phyloP scores from a whole-genome alignment of 1,140 invertebrate genomes.

The Stegodyphus dumicola region DNA sequence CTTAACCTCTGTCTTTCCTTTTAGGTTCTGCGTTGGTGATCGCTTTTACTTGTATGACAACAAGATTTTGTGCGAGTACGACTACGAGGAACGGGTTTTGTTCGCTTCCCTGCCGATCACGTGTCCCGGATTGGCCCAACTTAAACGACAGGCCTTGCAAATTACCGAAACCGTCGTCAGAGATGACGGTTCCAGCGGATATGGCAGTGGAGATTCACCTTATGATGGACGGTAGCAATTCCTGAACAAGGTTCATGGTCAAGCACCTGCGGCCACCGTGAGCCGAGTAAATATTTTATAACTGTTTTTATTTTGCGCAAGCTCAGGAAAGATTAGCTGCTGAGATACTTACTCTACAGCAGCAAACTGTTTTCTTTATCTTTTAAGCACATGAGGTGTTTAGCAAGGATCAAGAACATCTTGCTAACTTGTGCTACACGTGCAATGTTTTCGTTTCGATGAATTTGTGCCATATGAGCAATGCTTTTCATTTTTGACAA shows the following conservation, averaged over 20 bases:
- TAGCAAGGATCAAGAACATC: too few relatives aligned
- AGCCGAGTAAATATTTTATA: constrained; percentile 12
- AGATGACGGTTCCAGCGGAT: constrained; percentile 64
- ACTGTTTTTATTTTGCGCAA: neutral
- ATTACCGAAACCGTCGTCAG: constrained; percentile 29
- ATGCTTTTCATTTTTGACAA: too few relatives aligned
- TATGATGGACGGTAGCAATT: constrained; percentile 63
- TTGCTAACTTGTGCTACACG: too few relatives aligned
- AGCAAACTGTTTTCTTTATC: too few relatives aligned
- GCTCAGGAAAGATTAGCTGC: too few relatives aligned
- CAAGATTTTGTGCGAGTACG: constrained; percentile 93
- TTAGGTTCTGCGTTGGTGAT: constrained; percentile 94
- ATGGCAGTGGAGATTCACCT: constrained; percentile 64
- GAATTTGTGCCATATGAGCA: too few relatives aligned
- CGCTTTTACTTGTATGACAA: constrained; percentile 92
- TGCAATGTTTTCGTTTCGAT: too few relatives aligned
- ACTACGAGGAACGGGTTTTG: constrained; percentile 90
- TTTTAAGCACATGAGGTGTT: too few relatives aligned
- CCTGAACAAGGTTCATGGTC: constrained; percentile 3
- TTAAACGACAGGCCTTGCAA: constrained; percentile 57
- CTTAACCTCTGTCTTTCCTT: constrained; percentile 62
- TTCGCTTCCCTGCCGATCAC: constrained; percentile 88
- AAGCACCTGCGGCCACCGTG: neutral
- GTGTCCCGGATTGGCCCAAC: constrained; percentile 75
- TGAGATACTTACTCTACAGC: too few relatives aligned